Evolutionary conservation across 2,797 vertebrate species (phyloP).

Genomic region (Crypturellus tataupa): DNA sequence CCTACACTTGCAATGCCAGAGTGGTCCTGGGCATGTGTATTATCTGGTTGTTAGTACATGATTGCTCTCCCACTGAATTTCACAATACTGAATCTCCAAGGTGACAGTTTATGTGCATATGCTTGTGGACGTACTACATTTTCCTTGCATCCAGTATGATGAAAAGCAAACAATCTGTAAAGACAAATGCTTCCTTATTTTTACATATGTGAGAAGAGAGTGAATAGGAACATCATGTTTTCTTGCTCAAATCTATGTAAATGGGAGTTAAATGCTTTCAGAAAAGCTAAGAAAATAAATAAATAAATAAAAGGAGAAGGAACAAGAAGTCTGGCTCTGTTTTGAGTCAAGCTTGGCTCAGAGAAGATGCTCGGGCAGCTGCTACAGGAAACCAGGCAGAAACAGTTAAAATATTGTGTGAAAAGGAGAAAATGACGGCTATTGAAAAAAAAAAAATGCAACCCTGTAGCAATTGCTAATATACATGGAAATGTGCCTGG

Average conservation of each 20-base stretch:
- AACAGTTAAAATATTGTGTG: constrained; percentile 23
- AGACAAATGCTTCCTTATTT: constrained; percentile 53
- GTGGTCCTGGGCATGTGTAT: neutral
- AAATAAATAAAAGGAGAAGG: neutral
- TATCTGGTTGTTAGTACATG: neutral
- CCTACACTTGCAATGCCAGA: neutral
- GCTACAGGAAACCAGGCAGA: neutral
- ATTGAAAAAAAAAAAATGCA: constrained; percentile 21
- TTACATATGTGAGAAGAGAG: constrained; percentile 21
- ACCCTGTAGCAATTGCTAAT: neutral
- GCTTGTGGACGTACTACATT: constrained; percentile 54
- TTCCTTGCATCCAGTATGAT: constrained; percentile 12
- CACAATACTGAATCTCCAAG: constrained; percentile 32
- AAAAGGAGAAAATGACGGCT: constrained; percentile 21
- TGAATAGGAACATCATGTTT: constrained; percentile 37
- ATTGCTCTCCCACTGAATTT: neutral
- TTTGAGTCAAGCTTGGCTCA: constrained; percentile 31
- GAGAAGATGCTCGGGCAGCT: constrained; percentile 13
- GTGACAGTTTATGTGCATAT: constrained; percentile 24
- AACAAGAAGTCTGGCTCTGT: constrained; percentile 6
- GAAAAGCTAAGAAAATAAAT: constrained; percentile 1
- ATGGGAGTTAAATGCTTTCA: constrained; percentile 11
- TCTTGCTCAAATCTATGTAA: constrained; percentile 11
- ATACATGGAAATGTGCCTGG: constrained; percentile 41
- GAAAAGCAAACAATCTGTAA: constrained; percentile 51